These are phyloP conservation scores for Hemaris fuciformis DNA, from an alignment of 2,888 invertebrate species.

Conservation along the genomic window DNA sequence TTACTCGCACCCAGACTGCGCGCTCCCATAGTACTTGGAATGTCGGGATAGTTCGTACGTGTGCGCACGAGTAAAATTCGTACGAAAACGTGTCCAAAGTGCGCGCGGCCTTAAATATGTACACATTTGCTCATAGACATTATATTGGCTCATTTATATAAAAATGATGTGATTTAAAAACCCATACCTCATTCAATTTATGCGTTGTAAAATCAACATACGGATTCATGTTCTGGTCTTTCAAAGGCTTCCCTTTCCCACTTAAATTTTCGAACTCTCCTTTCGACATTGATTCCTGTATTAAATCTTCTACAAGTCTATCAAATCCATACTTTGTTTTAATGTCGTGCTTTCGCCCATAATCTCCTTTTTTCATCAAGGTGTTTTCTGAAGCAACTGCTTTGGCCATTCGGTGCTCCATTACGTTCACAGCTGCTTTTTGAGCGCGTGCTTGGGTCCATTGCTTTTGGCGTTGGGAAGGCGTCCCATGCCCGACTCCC, in stretches of 20 bases:
- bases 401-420: constrained; percentile 84
- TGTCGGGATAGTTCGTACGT: no score
- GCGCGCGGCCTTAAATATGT: no score
- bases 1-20: no score
- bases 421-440: constrained; percentile 84
- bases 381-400: constrained; percentile 83
- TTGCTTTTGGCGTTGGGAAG: constrained; percentile 89
- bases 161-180: no score
- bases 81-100: no score
- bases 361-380: constrained; percentile 84
- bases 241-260: constrained; percentile 91
- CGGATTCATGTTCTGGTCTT: constrained; percentile 86
- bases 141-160: no score
- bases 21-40: no score
- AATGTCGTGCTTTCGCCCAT: constrained; percentile 84
- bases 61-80: no score
- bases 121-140: no score
- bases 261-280: constrained; percentile 93
- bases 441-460: constrained; percentile 85
- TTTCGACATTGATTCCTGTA: constrained; percentile 93
- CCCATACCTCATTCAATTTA: constrained; percentile 87
- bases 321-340: constrained; percentile 93
- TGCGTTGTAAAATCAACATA: constrained; percentile 94
- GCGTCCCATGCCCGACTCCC: constrained; percentile 90
- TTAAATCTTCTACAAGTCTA: constrained; percentile 93